A percentile compares a stretch with the other conserved stretches of the same genome.
phyloP scores from a whole-genome alignment of 2,113 vertebrate species.

The Calyptommatus sinebrachiatus region DNA sequence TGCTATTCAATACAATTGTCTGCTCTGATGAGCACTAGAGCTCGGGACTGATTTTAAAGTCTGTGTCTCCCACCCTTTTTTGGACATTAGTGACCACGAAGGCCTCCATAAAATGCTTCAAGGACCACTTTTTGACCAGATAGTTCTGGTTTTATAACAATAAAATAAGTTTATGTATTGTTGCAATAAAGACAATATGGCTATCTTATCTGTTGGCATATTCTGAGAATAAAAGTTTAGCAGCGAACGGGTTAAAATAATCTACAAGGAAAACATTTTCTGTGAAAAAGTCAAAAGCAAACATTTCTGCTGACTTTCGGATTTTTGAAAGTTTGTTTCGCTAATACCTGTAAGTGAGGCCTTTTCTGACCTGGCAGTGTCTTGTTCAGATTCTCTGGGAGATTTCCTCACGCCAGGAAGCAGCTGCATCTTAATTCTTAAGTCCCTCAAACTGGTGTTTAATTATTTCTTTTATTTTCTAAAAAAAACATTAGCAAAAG shows the following conservation, averaged over 20 bases:
- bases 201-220: background rate
- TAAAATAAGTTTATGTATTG: background rate
- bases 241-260: constrained; percentile 11
- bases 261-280: constrained; percentile 4
- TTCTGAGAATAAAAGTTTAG: background rate
- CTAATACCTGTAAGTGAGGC: constrained; percentile 18
- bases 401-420: constrained; percentile 22
- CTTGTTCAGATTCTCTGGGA: constrained; percentile 27
- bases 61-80: too few species aligned
- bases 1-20: too few species aligned
- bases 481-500: background rate
- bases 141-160: background rate
- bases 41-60: too few species aligned
- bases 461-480: constrained; percentile 20
- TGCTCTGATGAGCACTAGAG: too few species aligned
- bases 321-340: constrained; percentile 26
- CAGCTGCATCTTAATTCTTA: constrained; percentile 27
- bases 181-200: background rate
- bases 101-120: background rate
- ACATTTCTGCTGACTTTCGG: constrained; percentile 20
- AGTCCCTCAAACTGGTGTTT: constrained; percentile 18
- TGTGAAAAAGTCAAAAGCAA: constrained; percentile 1
- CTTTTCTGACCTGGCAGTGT: constrained; percentile 8
- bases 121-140: too few species aligned
- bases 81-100: too few species aligned